These are phyloP conservation scores for Lepeophtheirus nordmannii DNA, from an alignment of 2,888 invertebrate genomes.

Conservation along the genomic window DNA sequence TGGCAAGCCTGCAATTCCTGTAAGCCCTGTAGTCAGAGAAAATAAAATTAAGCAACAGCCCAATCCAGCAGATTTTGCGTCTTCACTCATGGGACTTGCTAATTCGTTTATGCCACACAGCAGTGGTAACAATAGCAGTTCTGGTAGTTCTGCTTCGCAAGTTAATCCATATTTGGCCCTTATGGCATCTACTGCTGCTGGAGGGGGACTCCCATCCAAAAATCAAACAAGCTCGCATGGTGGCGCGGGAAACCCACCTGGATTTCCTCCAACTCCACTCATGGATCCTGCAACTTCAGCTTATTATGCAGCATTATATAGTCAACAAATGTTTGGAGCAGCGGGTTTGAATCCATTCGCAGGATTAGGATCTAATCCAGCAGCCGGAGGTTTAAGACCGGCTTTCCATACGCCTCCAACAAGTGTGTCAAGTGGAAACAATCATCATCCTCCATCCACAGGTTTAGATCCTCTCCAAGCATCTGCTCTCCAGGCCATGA, in stretches of 20 bases:
- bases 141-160: background rate
- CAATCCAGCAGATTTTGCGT: background rate
- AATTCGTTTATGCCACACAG: background rate
- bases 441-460: background rate
- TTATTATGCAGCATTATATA: slow-evolving; percentile 20
- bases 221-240: background rate
- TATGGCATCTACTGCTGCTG: background rate
- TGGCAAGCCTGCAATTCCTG: slow-evolving; percentile 20
- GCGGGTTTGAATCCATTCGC: slow-evolving; percentile 10
- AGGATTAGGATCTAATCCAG: background rate
- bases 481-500: slow-evolving; percentile 13
- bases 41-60: slow-evolving; percentile 9
- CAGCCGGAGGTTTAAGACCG: background rate
- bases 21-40: slow-evolving; percentile 19
- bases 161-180: slow-evolving; percentile 18
- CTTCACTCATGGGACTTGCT: background rate
- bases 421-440: background rate
- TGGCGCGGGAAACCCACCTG: background rate
- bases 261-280: background rate
- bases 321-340: slow-evolving; percentile 5
- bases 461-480: slow-evolving; percentile 10
- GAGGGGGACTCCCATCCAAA: background rate
- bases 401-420: background rate
- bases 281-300: slow-evolving; percentile 18
- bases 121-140: background rate